phyloP scores from a whole-genome alignment of 1,140 invertebrate species.

The Pseudobourletiella spinata region DNA sequence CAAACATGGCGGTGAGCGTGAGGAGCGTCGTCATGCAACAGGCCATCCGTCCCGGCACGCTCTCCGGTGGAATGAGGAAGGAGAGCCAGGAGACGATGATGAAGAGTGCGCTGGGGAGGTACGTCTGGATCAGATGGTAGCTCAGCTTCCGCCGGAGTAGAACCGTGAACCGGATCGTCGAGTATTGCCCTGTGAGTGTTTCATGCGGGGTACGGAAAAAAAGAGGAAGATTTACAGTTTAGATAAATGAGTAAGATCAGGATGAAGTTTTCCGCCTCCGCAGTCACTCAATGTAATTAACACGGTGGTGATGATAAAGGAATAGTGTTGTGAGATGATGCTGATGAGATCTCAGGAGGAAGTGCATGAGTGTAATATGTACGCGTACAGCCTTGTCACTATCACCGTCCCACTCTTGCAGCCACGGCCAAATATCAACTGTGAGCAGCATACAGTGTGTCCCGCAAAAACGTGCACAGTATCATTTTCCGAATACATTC shows the following conservation, averaged over 20 bases:
- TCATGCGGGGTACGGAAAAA: too few relatives aligned
- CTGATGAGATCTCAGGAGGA: too few relatives aligned
- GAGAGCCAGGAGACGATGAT: constrained; percentile 53
- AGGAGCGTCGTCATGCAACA: constrained; percentile 52
- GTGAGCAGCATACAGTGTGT: too few relatives aligned
- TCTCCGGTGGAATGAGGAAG: constrained; percentile 54
- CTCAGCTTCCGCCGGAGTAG: constrained; percentile 51
- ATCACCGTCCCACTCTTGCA: too few relatives aligned
- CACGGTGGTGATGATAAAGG: too few relatives aligned
- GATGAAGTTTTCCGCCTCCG: not conserved
- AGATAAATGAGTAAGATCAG: not conserved
- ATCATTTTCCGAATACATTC: too few relatives aligned
- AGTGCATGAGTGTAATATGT: too few relatives aligned
- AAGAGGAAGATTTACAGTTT: not conserved
- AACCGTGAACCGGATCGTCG: constrained; percentile 37
- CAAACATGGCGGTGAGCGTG: constrained; percentile 55
- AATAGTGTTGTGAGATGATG: too few relatives aligned
- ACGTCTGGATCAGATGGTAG: constrained; percentile 51
- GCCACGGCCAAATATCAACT: too few relatives aligned
- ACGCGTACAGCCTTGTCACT: too few relatives aligned
- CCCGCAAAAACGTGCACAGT: too few relatives aligned
- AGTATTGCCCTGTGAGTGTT: constrained; percentile 23
- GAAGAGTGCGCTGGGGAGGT: constrained; percentile 53
- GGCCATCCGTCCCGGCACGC: constrained; percentile 52
- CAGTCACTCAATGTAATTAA: too few relatives aligned